A percentile compares a stretch with the other conserved stretches of the same genome.
These are phyloP conservation scores for Darevskia nairensis DNA, from an alignment of 2,797 vertebrate species.

Conservation along the genomic window DNA sequence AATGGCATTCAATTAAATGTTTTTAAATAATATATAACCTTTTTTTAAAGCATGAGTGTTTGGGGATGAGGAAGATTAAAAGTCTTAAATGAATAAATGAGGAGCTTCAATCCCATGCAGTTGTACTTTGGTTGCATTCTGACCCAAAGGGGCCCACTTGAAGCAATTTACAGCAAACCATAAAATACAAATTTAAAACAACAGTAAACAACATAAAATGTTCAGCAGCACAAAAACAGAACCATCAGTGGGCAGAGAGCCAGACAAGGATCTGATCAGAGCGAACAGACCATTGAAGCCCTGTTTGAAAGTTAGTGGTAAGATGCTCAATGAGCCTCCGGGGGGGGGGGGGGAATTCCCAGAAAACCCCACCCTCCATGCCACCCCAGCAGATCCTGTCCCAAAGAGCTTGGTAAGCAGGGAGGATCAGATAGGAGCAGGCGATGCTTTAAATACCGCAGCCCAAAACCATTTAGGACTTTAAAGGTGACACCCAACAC, in stretches of 20 bases:
- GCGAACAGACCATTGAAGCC: neutral
- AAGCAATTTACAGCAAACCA: neutral
- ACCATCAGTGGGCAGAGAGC: neutral
- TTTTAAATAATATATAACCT: neutral
- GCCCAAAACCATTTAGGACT: neutral
- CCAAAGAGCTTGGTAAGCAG: neutral
- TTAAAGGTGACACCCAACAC: neutral
- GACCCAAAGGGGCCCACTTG: no score
- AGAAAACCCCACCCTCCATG: no score
- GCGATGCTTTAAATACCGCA: neutral
- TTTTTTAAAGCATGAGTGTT: neutral
- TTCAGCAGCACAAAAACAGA: neutral
- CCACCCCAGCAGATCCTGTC: neutral
- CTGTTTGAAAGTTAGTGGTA: neutral
- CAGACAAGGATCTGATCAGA: neutral
- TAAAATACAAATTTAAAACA: neutral
- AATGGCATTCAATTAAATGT: neutral
- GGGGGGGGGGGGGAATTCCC: neutral
- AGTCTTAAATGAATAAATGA: neutral
- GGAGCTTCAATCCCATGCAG: neutral
- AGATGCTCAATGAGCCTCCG: neutral
- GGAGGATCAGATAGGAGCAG: neutral
- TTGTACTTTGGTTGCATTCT: neutral
- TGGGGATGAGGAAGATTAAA: neutral
- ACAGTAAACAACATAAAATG: neutral